Conservation (phyloP, 2,888 invertebrate genomes). For the Acleris holmiana region DNA sequence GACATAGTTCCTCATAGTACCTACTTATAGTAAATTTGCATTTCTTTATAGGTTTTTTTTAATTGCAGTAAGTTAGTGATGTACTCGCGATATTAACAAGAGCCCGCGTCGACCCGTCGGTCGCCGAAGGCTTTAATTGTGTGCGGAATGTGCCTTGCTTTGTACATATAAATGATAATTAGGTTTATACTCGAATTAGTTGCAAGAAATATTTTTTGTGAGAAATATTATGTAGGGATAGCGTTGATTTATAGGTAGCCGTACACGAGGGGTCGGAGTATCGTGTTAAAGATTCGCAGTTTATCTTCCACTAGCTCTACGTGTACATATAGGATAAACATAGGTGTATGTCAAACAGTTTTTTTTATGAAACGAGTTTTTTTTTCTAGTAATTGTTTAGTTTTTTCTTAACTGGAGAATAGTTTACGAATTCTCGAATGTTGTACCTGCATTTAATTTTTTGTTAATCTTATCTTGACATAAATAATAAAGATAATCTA, state of each 20-base stretch:
- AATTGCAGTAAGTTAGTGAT: slow-evolving; percentile 78
- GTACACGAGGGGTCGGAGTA: slow-evolving; percentile 73
- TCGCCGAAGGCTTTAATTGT: slow-evolving; percentile 77
- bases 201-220: slow-evolving; percentile 82
- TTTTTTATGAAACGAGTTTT: slow-evolving; percentile 70
- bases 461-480: slow-evolving; percentile 80
- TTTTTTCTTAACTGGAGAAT: slow-evolving; percentile 79
- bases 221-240: slow-evolving; percentile 78
- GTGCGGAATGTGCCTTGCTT: slow-evolving; percentile 85
- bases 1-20: slow-evolving; percentile 84
- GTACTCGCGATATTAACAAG: slow-evolving; percentile 65
- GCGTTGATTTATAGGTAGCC: slow-evolving; percentile 73
- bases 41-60: slow-evolving; percentile 75
- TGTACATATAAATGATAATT: slow-evolving; percentile 76
- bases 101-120: slow-evolving; percentile 51
- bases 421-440: slow-evolving; percentile 80
- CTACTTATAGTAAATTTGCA: slow-evolving; percentile 83
- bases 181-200: slow-evolving; percentile 84
- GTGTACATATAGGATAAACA: slow-evolving; percentile 77
- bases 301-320: slow-evolving; percentile 82
- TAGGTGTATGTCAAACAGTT: slow-evolving; percentile 69
- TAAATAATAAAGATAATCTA: slow-evolving; percentile 75
- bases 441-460: slow-evolving; percentile 85
- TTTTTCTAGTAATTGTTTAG: slow-evolving; percentile 79
- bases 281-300: slow-evolving; percentile 84